Evolutionary conservation across 2,113 vertebrate species (phyloP), one percentile per base, ranked within the genome.

Genomic region (Podarcis muralis): DNA sequence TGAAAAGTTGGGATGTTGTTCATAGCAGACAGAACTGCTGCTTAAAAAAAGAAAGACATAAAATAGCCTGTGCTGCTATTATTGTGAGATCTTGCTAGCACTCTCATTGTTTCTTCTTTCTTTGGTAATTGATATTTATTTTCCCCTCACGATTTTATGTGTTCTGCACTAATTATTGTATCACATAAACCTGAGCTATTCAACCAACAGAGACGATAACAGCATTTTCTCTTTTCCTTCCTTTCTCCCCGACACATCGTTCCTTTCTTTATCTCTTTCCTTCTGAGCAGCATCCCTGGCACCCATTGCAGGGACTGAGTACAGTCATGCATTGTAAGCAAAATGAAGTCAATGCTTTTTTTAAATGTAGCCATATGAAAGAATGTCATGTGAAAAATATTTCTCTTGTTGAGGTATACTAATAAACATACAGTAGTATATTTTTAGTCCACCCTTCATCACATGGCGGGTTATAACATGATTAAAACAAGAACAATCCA

Each of bases 321-420:
- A 91, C 72, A 87, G 91, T 92, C 84, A 79, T 90, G 90, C 18
- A 35, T 37, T 83, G 59, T 32, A 65, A 84, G 87, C 76, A 92
- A 95, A 93, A 72, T 65, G 80, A 77, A 93, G 89, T 89, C 90
- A 91, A 88, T 90, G 91, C 82, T 93, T 94, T 91, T 40, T 94
- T 91, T 43, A 93, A 89, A 93, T 94, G 88, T 92, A 75, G 90
- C 93, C 57, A 4, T 93, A 94, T 95, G 93, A 94, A 94, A 94
- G 84, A 57, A 76, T 11, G 32, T 22, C 74, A 62, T 62, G 59
- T 62, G 59, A 8, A 20, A 62, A 20, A 18, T 62, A 62, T 81
- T 43, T 87, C 81, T 91, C 89, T 94, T 93, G 59, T 62, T 62
- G 18, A 62, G 59, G 13, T 62, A 62, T 62, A 20, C 59, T 62